Conservation (phyloP, 1,140 invertebrate species). For the Goniozus legneri region DNA sequence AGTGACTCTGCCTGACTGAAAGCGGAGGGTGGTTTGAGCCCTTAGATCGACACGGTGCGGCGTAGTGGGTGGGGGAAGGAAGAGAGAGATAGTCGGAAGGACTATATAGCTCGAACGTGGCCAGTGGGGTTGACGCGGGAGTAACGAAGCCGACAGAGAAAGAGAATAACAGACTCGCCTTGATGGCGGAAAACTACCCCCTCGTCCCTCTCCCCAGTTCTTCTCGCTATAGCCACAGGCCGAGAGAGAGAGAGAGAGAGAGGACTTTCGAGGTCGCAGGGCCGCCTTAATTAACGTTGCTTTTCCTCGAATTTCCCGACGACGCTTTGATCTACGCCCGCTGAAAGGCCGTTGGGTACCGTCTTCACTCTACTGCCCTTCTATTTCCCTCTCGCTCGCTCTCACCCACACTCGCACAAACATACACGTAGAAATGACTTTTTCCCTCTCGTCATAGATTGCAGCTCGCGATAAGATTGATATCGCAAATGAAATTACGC, state of each 20-base stretch:
- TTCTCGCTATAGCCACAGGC: too few relatives aligned
- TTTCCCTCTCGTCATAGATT: too few relatives aligned
- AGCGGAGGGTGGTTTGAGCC: constrained; percentile 40
- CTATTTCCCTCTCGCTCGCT: background rate
- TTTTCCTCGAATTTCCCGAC: constrained; percentile 20
- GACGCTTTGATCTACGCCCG: constrained; percentile 5
- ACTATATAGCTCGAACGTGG: too few relatives aligned
- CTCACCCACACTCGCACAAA: background rate
- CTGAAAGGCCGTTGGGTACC: constrained; percentile 5
- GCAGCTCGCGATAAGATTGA: too few relatives aligned
- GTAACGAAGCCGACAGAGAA: constrained; percentile 24
- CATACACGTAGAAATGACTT: too few relatives aligned
- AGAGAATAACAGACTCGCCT: constrained; percentile 43
- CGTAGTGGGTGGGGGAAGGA: constrained; percentile 14
- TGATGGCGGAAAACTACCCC: constrained; percentile 24
- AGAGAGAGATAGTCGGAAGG: constrained; percentile 4
- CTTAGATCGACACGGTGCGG: constrained; percentile 25
- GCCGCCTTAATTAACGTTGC: constrained; percentile 41
- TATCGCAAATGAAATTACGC: too few relatives aligned
- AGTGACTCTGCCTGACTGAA: constrained; percentile 34
- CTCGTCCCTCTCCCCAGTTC: too few relatives aligned
- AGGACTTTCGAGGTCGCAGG: constrained; percentile 45
- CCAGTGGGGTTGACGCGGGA: too few relatives aligned
- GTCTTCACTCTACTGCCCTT: background rate
- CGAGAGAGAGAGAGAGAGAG: constrained; percentile 29